Conservation (phyloP, 2,113 vertebrate species). For the Rana temporaria region DNA sequence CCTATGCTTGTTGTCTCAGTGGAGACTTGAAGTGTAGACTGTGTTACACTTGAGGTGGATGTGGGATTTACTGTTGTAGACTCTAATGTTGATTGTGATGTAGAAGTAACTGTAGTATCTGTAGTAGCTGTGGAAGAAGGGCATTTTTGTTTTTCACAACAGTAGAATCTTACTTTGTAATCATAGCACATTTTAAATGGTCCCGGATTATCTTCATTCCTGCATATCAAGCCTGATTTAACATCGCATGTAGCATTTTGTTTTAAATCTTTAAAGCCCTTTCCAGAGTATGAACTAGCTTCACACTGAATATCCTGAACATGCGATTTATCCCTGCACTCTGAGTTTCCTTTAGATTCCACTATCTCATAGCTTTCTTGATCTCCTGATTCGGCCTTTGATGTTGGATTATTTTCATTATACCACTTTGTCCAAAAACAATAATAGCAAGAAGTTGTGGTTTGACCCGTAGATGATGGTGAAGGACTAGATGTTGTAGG, state of each 20-base stretch:
- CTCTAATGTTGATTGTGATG: not conserved
- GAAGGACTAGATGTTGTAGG: not conserved
- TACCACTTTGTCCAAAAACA: not conserved
- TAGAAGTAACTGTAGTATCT: not conserved
- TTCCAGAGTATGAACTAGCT: not conserved
- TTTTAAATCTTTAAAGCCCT: not conserved
- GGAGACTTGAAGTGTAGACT: no score
- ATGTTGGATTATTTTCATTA: not conserved
- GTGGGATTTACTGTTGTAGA: not conserved
- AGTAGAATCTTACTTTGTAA: not conserved
- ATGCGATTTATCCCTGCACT: not conserved
- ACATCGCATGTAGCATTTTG: not conserved
- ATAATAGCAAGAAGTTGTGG: not conserved
- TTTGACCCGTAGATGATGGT: not conserved
- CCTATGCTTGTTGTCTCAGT: no score
- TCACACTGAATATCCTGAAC: not conserved
- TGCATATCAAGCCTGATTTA: not conserved
- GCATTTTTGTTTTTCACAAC: not conserved
- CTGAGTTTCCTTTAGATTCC: not conserved
- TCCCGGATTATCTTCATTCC: not conserved
- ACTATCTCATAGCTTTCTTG: slow-evolving; percentile 11
- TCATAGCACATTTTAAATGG: not conserved
- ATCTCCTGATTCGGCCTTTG: not conserved
- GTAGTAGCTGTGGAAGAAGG: not conserved
- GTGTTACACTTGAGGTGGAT: no score